Base-by-base conservation (phyloP, 2,113 vertebrate species). In the Ginglymostoma cirratum region DNA sequence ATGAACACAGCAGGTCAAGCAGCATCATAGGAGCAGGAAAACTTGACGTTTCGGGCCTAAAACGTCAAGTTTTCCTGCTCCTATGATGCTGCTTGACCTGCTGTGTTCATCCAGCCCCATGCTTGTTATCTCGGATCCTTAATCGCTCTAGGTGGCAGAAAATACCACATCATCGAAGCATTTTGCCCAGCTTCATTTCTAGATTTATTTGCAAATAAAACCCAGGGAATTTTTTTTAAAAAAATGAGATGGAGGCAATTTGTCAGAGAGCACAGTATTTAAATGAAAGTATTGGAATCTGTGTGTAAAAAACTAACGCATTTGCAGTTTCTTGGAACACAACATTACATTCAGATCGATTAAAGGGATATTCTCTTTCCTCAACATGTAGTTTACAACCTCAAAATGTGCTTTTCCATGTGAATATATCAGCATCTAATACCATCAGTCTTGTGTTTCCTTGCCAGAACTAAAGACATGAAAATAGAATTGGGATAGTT, bases 131-230 rank as follows among this genome's bases (percentile, higher is more conserved):
- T 48, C 48, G 24, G 7, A 42, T 83, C 80, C 17, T n/a, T 80
- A 17, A 7, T 38, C 38, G 7, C 38, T 5, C n/a, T 42, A 42
- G 4, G 80, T 83, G 30, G 87, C 30, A n/a, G 87, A 92, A 92
- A 17, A n/a, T 92, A 65, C 8, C 15, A 55, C 86, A 89, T 34
- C 76, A n/a, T n/a, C 27, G 5, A 1, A 30, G 1, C 55, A 92
- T 5, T 55, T 61, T 92, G 17, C 14, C 5, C 55, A 92, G 15
- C 55, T 30, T 34, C 55, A 30, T 3, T n/a, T 61, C 52, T 92
- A 61, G 14, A 92, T 92, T 92, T 65, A n/a, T 61, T 92, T 92
- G n/a, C 87, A 65, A 65, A 61, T 61, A 92, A 65, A 92, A 92
- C 34, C 17, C 87, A 65, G 30, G 65, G 30, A 34, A 65, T 17